A percentile compares a stretch with the other conserved stretches of the same genome.
Evolutionary conservation across 37 sponge, comb jelly and placozoan species (phyloP).

Genomic region (Bolinopsis microptera): DNA sequence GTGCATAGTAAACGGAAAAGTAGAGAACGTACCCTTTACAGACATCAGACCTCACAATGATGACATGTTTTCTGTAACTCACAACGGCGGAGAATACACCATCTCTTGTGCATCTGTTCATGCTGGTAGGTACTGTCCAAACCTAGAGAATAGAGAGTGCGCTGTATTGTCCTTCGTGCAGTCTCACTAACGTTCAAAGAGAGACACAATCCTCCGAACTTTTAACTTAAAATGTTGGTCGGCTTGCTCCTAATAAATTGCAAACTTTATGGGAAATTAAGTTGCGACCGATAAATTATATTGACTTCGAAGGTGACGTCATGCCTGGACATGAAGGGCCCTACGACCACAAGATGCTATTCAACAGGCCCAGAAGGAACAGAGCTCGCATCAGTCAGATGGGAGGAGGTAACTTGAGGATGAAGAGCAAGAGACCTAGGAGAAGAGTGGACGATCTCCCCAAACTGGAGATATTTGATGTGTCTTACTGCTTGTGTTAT

Average conservation of each 20-base stretch:
- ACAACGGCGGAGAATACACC: background rate
- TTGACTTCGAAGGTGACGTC: background rate
- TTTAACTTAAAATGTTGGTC: too few species aligned
- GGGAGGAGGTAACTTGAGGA: constrained; percentile 29
- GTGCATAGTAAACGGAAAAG: background rate
- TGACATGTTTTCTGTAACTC: background rate
- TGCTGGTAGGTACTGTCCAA: background rate
- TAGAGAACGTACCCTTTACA: background rate
- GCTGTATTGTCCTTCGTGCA: background rate
- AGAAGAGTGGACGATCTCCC: constrained; percentile 21
- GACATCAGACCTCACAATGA: background rate
- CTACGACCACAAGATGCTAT: constrained; percentile 33
- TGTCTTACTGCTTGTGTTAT: constrained; percentile 32
- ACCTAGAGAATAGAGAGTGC: background rate
- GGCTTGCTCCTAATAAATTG: too few species aligned
- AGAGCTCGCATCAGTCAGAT: background rate
- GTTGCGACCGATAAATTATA: too few species aligned
- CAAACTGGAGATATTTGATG: constrained; percentile 42
- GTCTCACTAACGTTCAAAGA: too few species aligned
- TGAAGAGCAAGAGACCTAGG: constrained; percentile 4
- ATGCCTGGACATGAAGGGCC: constrained; percentile 1
- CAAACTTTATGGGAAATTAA: too few species aligned
- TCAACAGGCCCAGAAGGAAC: constrained; percentile 37
- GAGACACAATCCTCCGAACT: too few species aligned
- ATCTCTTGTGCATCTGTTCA: constrained; percentile 14